Evolutionary conservation across 2,888 invertebrate genomes (phyloP), one percentile per base, ranked within the genome.

Genomic region (Lithophane socia): DNA sequence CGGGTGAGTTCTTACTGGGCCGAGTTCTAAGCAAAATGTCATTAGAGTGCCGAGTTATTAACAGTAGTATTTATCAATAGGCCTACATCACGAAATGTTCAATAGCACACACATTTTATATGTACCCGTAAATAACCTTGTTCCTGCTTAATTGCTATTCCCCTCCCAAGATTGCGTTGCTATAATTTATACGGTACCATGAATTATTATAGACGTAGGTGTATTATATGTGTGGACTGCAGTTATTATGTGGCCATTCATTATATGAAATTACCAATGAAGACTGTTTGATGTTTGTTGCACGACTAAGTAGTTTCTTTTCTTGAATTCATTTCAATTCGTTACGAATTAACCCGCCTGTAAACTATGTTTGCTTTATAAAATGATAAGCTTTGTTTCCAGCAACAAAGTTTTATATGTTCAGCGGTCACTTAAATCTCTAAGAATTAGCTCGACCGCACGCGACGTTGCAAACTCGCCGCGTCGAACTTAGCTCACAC

Each of bases 181-280:
- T 91, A 92, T 94, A 94, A 95, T 94, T 94, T 94, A 94, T 92
- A 92, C 88, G 86, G 74, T 79, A 84, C 88, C 76, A 92, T 94
- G 93, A 94, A 90, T 93, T 93, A 95, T 93, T 89, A 91, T 86
- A 86, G 86, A 87, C 87, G 87, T 87, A 88, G 85, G 87, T 90
- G 86, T 89, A 87, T 90, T 87, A 90, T 90, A 90, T 89, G 88
- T 85, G 87, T 84, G 88, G 82, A 87, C 88, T 90, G 89, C 84
- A 90, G 88, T 90, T 86, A 90, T 90, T 90, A 89, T 69, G 77
- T 69, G 65, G 75, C 75, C 67, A 87, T 87, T 82, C 73, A 79
- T 83, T 67, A 77, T 47, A 64, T 69, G 66, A 77, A 79, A 85
- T 74, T 82, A 75, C 69, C n/a, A 86, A 70, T 82, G 52, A 76